phyloP scores from a whole-genome alignment of 2,797 vertebrate species.

The Apogon hyalosoma region DNA sequence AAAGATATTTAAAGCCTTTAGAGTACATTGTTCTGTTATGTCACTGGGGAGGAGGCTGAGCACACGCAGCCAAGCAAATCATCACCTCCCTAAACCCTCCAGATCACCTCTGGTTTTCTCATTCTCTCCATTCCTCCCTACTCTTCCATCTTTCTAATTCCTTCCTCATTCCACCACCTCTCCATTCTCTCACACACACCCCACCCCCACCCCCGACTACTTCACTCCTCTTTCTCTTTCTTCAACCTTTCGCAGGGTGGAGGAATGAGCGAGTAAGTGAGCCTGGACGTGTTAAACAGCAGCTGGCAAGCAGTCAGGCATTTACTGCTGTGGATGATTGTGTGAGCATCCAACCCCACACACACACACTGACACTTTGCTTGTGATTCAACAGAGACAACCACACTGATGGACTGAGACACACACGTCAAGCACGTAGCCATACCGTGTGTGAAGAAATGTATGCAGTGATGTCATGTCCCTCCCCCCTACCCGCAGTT shows the following conservation, averaged over 20 bases:
- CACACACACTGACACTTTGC: constrained; percentile 39
- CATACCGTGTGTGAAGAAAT: constrained; percentile 58
- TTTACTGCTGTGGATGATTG: constrained; percentile 64
- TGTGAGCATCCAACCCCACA: constrained; percentile 13
- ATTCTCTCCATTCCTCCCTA: constrained; percentile 49
- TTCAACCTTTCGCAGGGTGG: constrained; percentile 44
- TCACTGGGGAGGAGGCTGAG: constrained; percentile 71
- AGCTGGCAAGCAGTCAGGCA: constrained; percentile 71
- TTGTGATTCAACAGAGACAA: constrained; percentile 60
- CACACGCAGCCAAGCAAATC: constrained; percentile 74
- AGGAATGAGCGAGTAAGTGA: constrained; percentile 60
- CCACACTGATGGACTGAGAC: constrained; percentile 57
- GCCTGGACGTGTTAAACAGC: constrained; percentile 72
- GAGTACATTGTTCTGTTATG: constrained; percentile 79
- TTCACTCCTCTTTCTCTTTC: constrained; percentile 12
- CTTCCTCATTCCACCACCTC: constrained; percentile 39
- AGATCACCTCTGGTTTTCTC: constrained; percentile 67
- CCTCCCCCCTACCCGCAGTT: constrained; percentile 42
- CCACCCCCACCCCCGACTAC: not conserved
- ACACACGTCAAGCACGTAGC: constrained; percentile 39
- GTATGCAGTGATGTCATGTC: constrained; percentile 70
- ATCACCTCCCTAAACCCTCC: constrained; percentile 70
- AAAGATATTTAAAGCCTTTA: constrained; percentile 79
- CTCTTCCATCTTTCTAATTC: constrained; percentile 3
- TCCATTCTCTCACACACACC: constrained; percentile 56